Percentiles rank a stretch among this genome's conserved stretches.
These are phyloP conservation scores for Chloebia gouldiae DNA, from an alignment of 2,113 vertebrate species.

Conservation along the genomic window DNA sequence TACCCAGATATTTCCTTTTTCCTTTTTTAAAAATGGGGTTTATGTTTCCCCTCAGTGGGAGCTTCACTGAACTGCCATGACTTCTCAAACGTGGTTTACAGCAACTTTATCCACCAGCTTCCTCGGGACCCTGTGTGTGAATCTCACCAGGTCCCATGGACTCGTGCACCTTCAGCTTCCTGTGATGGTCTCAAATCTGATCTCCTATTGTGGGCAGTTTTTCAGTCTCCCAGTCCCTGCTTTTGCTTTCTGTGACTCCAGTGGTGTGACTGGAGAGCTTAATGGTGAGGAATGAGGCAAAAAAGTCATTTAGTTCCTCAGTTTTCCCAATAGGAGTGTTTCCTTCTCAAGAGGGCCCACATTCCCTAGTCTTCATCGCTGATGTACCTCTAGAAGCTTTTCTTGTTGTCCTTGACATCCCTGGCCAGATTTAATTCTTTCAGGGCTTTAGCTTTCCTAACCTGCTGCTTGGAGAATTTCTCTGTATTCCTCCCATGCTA, in stretches of 20 bases:
- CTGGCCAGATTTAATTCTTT: neutral
- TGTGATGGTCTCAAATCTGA: neutral
- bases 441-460: neutral
- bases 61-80: neutral
- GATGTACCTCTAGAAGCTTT: neutral
- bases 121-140: neutral
- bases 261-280: neutral
- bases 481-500: neutral
- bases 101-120: neutral
- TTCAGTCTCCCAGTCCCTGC: neutral
- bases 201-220: accelerated
- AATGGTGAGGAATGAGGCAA: neutral
- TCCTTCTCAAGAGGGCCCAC: neutral
- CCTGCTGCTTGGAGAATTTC: neutral
- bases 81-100: neutral
- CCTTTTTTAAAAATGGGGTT: neutral
- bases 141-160: too few species aligned
- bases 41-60: neutral
- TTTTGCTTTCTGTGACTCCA: neutral
- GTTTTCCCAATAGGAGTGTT: neutral
- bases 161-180: neutral
- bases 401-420: neutral
- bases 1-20: neutral
- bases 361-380: neutral
- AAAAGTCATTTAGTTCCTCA: neutral